Evolutionary conservation across 2,797 vertebrate species (phyloP).

Genomic region (Oreortyx pictus): DNA sequence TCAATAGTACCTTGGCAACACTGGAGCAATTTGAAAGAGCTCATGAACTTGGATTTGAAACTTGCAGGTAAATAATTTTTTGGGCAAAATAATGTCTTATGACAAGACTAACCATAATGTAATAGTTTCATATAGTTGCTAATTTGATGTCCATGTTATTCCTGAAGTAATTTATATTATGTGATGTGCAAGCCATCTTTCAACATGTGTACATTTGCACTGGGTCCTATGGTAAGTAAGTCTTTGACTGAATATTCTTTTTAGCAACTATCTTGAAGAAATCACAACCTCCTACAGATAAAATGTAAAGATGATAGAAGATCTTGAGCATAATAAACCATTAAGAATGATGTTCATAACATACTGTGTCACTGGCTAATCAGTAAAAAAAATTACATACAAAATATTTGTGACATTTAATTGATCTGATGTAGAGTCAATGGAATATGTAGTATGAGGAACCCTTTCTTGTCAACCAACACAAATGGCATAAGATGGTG

Average conservation of each 20-base stretch:
- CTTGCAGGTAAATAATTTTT: conserved; percentile 87
- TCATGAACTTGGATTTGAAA: conserved; percentile 79
- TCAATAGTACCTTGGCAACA: conserved; percentile 81
- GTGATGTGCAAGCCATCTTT: neutral
- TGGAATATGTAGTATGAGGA: neutral
- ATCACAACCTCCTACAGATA: neutral
- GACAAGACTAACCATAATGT: neutral
- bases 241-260: neutral
- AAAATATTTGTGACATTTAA: neutral
- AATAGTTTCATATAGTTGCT: neutral
- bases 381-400: neutral
- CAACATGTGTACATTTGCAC: neutral
- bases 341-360: neutral
- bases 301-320: neutral
- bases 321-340: neutral
- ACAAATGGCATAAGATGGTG: neutral
- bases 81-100: neutral
- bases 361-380: neutral
- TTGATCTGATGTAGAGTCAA: neutral
- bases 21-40: conserved; percentile 79
- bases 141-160: neutral
- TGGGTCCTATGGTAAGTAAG: neutral
- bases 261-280: neutral
- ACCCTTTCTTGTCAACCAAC: neutral
- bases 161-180: neutral